These are phyloP conservation scores for Platycheirus rosarum DNA, from an alignment of 2,888 invertebrate species.

Conservation along the genomic window DNA sequence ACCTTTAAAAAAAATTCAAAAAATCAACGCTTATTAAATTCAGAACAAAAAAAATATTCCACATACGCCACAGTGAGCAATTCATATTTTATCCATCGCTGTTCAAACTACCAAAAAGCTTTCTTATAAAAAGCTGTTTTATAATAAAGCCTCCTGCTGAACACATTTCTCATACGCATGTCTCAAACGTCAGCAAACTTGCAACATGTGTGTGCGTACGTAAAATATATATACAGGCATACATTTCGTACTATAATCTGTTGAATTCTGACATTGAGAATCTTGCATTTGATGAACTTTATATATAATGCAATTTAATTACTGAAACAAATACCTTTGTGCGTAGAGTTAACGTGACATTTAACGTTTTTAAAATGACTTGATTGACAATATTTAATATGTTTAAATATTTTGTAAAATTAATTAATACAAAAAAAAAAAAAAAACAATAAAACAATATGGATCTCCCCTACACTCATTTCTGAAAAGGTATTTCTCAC, in stretches of 20 bases:
- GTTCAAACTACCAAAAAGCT: slow-evolving; percentile 37
- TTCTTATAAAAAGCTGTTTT: slow-evolving; percentile 12
- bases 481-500: slow-evolving; percentile 34
- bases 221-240: slow-evolving; percentile 27
- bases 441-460: slow-evolving; percentile 10
- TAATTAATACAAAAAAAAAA: not conserved
- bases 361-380: no score
- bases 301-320: slow-evolving; percentile 19
- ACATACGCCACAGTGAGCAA: slow-evolving; percentile 45
- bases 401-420: not conserved
- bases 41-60: slow-evolving; percentile 25
- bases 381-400: no score
- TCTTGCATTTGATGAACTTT: slow-evolving; percentile 26
- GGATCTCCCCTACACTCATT: slow-evolving; percentile 36
- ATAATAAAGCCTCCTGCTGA: slow-evolving; percentile 12
- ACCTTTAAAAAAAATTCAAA: not conserved
- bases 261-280: slow-evolving; percentile 65
- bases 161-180: slow-evolving; percentile 46
- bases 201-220: slow-evolving; percentile 49
- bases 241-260: slow-evolving; percentile 61
- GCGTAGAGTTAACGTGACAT: no score
- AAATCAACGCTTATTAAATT: not conserved
- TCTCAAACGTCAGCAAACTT: slow-evolving; percentile 23
- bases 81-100: slow-evolving; percentile 19
- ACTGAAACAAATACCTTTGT: not conserved